Evolutionary conservation across 1,140 invertebrate genomes (phyloP).

Genomic region (Microplitis mediator): DNA sequence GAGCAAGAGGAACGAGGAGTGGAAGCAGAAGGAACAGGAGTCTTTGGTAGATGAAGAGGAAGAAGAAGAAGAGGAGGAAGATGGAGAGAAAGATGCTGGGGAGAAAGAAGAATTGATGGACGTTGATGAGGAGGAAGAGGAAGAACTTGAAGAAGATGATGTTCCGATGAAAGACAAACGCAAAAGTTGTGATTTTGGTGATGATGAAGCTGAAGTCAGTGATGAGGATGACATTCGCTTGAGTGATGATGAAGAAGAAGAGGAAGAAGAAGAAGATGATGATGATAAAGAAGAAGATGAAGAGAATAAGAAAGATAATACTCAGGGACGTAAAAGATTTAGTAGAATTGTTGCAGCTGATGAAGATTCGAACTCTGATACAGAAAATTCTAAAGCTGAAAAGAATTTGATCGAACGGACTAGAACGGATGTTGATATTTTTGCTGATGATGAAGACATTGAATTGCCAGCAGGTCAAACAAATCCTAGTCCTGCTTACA

Average conservation of each 20-base stretch:
- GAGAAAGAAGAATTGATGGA: slow-evolving; percentile 40
- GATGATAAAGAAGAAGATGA: slow-evolving; percentile 42
- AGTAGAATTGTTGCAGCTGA: slow-evolving; percentile 53
- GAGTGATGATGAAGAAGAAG: slow-evolving; percentile 45
- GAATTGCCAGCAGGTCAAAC: slow-evolving; percentile 23
- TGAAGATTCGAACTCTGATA: slow-evolving; percentile 41
- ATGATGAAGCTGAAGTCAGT: slow-evolving; percentile 57
- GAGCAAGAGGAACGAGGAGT: slow-evolving; percentile 59
- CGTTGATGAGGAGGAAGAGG: slow-evolving; percentile 35
- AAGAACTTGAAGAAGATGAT: slow-evolving; percentile 44
- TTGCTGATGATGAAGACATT: slow-evolving; percentile 44
- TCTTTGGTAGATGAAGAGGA: slow-evolving; percentile 38
- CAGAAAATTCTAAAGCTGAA: slow-evolving; percentile 6
- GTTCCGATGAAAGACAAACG: slow-evolving; percentile 38
- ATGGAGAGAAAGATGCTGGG: slow-evolving; percentile 33
- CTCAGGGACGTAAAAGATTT: slow-evolving; percentile 38
- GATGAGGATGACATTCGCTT: slow-evolving; percentile 45
- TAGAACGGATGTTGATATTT: slow-evolving; percentile 43
- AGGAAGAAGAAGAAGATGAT: slow-evolving; percentile 52
- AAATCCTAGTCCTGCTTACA: slow-evolving; percentile 13
- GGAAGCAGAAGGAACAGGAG: slow-evolving; percentile 39
- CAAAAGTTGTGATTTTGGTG: slow-evolving; percentile 43
- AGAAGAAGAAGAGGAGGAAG: slow-evolving; percentile 36
- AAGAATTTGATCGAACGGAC: slow-evolving; percentile 18
- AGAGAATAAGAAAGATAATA: slow-evolving; percentile 46